Percentiles rank a stretch among this genome's conserved stretches.
phyloP scores from a whole-genome alignment of 2,797 vertebrate species.

The Eospalax fontanierii region DNA sequence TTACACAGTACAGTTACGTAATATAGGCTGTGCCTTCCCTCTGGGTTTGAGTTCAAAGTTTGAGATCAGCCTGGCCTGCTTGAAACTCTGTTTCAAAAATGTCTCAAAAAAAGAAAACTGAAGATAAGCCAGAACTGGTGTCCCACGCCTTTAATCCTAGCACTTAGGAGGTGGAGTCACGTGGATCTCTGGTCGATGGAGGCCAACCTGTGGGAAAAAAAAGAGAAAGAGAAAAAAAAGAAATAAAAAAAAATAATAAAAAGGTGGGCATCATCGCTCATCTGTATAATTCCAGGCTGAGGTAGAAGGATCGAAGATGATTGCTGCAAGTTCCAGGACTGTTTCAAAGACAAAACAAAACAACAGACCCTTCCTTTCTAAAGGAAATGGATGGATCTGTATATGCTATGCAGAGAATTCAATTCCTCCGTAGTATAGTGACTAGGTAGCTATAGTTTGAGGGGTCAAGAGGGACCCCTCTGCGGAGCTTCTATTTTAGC shows the following conservation, averaged over 20 bases:
- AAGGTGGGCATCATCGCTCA: neutral
- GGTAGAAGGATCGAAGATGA: neutral
- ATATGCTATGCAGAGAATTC: slow-evolving; percentile 57
- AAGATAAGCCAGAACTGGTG: too few relatives aligned
- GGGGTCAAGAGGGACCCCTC: neutral
- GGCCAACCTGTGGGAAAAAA: too few relatives aligned
- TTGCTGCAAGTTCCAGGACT: neutral
- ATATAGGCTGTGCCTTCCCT: neutral
- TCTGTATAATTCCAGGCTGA: neutral
- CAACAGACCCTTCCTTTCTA: slow-evolving; percentile 53
- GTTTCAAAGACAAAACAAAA: neutral
- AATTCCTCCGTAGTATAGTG: neutral
- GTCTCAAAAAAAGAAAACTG: too few relatives aligned
- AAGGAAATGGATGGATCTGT: slow-evolving; percentile 43
- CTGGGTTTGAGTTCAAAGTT: neutral
- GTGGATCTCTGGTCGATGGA: too few relatives aligned
- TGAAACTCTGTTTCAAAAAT: too few relatives aligned
- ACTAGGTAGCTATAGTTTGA: neutral
- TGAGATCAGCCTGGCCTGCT: too few relatives aligned
- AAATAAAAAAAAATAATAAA: too few relatives aligned
- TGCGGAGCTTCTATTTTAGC: slow-evolving; percentile 29
- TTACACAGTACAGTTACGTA: slow-evolving; percentile 33
- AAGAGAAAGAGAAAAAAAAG: too few relatives aligned
- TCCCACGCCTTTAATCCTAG: neutral
- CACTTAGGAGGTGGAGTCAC: neutral